Evolutionary conservation across 2,888 invertebrate genomes (phyloP).

Genomic region (Megalurothrips usitatus): DNA sequence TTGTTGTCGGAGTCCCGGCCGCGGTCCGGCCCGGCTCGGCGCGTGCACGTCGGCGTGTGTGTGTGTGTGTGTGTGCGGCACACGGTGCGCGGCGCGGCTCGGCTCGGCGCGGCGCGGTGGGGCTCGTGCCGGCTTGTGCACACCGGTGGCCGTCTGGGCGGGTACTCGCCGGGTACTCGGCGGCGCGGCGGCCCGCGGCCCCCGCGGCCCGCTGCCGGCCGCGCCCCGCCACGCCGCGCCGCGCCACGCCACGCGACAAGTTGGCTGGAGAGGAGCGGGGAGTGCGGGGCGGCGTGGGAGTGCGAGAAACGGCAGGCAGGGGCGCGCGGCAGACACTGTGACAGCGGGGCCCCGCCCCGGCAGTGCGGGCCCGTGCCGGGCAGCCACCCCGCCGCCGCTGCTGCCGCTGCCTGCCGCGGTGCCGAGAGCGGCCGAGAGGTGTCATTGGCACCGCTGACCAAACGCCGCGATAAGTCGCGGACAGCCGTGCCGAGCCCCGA

Average conservation of each 20-base stretch:
- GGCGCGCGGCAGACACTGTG: not conserved
- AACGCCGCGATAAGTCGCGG: too few species aligned
- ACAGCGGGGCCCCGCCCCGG: not conserved
- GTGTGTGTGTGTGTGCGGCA: too few species aligned
- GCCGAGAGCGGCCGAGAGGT: too few species aligned
- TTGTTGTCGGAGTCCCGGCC: not conserved
- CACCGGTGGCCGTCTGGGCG: constrained; percentile 1
- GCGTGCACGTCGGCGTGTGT: too few species aligned
- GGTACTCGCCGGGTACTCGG: not conserved
- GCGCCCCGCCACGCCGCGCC: not conserved
- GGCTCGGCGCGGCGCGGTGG: not conserved
- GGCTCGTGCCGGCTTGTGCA: not conserved
- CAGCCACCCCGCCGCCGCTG: too few species aligned
- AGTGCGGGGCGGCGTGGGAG: not conserved
- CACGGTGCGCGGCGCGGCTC: not conserved
- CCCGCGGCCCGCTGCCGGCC: not conserved
- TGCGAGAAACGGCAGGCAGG: not conserved
- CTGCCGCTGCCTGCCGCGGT: too few species aligned
- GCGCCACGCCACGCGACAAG: not conserved
- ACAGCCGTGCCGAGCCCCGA: too few species aligned
- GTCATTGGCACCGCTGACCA: too few species aligned
- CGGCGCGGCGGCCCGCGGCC: not conserved
- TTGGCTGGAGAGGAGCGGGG: not conserved
- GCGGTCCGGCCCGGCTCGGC: not conserved
- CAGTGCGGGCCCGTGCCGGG: not conserved